These are phyloP conservation scores for Pongo pygmaeus DNA, from an alignment of 2,113 vertebrate species.

Conservation along the genomic window DNA sequence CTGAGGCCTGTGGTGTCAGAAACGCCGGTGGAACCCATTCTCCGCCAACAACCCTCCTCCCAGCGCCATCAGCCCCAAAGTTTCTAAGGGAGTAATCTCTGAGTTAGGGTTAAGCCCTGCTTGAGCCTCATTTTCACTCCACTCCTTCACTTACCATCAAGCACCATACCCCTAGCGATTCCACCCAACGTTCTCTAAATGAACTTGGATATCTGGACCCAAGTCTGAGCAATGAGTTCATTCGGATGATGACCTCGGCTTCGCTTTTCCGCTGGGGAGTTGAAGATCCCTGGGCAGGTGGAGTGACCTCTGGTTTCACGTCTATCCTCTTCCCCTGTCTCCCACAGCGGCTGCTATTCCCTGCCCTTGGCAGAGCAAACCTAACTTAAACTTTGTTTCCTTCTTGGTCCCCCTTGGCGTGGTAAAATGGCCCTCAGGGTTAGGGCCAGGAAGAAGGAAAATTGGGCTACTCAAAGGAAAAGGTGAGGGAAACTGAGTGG, in stretches of 20 bases:
- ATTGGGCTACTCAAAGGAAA: not conserved
- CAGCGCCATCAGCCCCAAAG: not conserved
- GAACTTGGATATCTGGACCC: not conserved
- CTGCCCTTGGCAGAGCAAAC: not conserved
- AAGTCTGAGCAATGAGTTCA: not conserved
- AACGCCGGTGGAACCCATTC: not conserved
- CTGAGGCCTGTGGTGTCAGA: not conserved
- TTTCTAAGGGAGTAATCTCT: not conserved
- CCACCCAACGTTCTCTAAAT: not conserved
- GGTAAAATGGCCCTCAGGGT: not conserved
- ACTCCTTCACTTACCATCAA: not conserved
- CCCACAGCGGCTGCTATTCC: not conserved
- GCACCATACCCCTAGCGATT: not conserved
- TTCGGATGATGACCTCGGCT: not conserved
- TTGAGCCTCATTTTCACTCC: not conserved
- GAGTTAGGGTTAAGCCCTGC: not conserved
- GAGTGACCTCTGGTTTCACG: accelerated
- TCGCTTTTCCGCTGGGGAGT: not conserved
- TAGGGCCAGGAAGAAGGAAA: not conserved
- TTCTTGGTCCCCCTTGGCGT: not conserved
- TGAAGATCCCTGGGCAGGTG: not conserved
- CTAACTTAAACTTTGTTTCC: not conserved
- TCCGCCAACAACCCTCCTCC: not conserved
- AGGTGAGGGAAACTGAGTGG: accelerated
- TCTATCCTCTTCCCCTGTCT: not conserved